phyloP scores from a whole-genome alignment of 2,797 vertebrate genomes.

The Phoeniculus purpureus region DNA sequence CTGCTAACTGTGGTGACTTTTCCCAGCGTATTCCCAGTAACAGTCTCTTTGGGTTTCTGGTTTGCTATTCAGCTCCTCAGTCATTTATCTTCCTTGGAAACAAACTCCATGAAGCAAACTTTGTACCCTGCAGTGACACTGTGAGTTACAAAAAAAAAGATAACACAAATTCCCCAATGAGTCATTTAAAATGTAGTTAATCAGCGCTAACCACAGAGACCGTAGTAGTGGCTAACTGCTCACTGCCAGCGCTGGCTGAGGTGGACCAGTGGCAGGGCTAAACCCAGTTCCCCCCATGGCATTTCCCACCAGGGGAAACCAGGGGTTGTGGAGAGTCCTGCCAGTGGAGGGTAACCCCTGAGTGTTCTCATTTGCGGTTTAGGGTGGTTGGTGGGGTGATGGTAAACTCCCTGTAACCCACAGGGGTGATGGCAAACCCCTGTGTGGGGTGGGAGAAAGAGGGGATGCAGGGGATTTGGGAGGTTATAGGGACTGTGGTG shows the following conservation, averaged over 20 bases:
- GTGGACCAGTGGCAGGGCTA: not conserved
- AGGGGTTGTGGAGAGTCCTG: not conserved
- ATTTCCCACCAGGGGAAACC: not conserved
- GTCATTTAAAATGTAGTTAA: constrained; percentile 42
- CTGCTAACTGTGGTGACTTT: not conserved
- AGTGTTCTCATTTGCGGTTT: not conserved
- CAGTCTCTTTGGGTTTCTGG: not conserved
- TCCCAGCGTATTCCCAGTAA: not conserved
- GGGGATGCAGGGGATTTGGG: not conserved
- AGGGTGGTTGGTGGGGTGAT: not conserved
- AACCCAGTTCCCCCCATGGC: rapidly evolving
- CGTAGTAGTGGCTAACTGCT: not conserved
- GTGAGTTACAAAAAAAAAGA: constrained; percentile 8
- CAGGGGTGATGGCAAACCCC: not conserved
- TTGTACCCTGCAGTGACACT: constrained; percentile 19
- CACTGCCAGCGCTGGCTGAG: rapidly evolving
- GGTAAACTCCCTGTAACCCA: not conserved
- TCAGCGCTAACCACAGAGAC: not conserved
- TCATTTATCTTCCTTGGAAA: constrained; percentile 35
- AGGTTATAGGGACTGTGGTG: not conserved
- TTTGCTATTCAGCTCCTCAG: constrained; percentile 32
- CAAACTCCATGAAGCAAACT: constrained; percentile 40
- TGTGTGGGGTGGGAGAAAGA: not conserved
- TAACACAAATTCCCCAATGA: constrained; percentile 14
- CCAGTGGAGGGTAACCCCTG: not conserved